Percentiles rank a stretch among this genome's conserved stretches.
Evolutionary conservation across 2,888 invertebrate species (phyloP).

Genomic region (Linyphia triangularis): DNA sequence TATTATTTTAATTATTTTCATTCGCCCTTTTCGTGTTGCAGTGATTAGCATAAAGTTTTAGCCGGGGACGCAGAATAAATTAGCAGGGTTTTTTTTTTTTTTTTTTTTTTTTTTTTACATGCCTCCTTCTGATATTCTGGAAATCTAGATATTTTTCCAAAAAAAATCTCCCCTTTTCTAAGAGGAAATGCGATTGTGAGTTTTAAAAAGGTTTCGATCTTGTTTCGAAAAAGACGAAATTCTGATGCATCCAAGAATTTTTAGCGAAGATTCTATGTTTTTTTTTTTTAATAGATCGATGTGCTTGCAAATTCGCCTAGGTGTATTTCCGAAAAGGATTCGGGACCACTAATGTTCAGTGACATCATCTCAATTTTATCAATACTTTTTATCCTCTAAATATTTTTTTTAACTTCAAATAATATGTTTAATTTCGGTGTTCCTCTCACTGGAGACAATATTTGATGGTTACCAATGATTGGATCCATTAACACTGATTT

Average conservation of each 20-base stretch:
- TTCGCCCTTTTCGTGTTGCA: constrained; percentile 50
- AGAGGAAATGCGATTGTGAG: constrained; percentile 10
- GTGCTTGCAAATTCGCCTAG: too few species aligned
- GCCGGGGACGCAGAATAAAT: constrained; percentile 46
- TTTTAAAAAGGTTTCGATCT: background rate
- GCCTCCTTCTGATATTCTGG: background rate
- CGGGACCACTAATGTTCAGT: too few species aligned
- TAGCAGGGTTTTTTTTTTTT: constrained; percentile 21
- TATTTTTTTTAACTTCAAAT: too few species aligned
- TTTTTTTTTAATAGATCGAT: too few species aligned
- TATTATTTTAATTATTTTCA: constrained; percentile 39
- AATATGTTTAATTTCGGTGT: too few species aligned
- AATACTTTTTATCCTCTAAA: too few species aligned
- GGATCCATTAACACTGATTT: too few species aligned
- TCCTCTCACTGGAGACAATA: too few species aligned
- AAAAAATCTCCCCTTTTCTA: constrained; percentile 16
- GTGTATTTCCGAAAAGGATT: too few species aligned
- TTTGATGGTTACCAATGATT: too few species aligned
- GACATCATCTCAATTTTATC: too few species aligned
- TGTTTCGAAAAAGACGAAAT: constrained; percentile 3
- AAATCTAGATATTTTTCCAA: constrained; percentile 21
- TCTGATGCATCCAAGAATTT: background rate
- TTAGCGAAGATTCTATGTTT: too few species aligned
- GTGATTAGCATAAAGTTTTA: constrained; percentile 72
- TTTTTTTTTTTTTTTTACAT: background rate